Evolutionary conservation across 2,888 invertebrate species (phyloP), one percentile per base, ranked within the genome.

Genomic region (Sminthurinus aureus): DNA sequence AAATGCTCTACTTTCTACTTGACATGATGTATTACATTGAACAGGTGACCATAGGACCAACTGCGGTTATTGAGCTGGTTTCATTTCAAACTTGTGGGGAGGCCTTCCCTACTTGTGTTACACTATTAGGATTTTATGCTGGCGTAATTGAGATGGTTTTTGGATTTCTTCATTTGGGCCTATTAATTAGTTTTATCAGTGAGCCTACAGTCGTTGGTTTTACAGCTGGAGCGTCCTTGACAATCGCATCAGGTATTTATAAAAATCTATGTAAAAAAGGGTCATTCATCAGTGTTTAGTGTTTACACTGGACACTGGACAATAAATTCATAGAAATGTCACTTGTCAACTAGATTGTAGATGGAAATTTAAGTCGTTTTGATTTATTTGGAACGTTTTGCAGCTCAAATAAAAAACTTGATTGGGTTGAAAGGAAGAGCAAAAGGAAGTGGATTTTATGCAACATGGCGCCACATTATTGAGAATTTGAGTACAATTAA

Each of bases 161-260:
- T 24, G 52, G 8, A 52, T 8, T 52, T 52, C 8, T 52, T 13
- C 52, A n/a, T 66, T 50, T 90, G 94, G 94, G 96, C 75, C 95
- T 96, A 89, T 91, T 96, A 0, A 92, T 96, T 75, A 94, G 96
- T 89, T 96, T 96, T 89, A 96, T 97, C 90, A 96, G 96, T 0
- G 90, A 93, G 87, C 96, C 96, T 0, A 96, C 96, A 1, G 95
- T 95, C 58, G 93, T 94, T 73, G 96, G 95, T 0, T 97, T 97
- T 90, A 96, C 96, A 0, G 93, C 95, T 9, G 96, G 96, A 0
- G 96, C 96, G 0, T 96, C 96, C 18, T 89, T 96, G 75, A 96
- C 95, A 78, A 96, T 97, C 87, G 95, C 93, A 6, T 94, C 94
- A 71, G 71, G 71, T 71, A 22, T 22, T 22, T 71, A 66, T 58